Percentiles rank a stretch among this genome's conserved stretches.
phyloP scores from a whole-genome alignment of 2,797 vertebrate species.

The Myiotriccus ornatus region DNA sequence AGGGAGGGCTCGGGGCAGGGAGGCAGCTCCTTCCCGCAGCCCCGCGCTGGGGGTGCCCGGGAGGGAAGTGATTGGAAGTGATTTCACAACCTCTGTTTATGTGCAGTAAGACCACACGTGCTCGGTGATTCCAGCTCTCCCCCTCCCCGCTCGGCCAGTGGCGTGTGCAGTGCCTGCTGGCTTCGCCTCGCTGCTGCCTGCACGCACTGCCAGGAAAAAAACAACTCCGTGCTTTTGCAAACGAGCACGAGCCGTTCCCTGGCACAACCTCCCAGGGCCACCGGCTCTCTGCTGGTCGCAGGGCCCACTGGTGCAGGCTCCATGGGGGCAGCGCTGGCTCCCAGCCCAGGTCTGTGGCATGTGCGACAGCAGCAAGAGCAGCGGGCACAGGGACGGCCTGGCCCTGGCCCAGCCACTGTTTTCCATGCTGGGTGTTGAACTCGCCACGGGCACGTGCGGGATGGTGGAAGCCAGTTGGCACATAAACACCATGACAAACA shows the following conservation, averaged over 20 bases:
- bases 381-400: neutral
- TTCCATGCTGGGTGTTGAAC: neutral
- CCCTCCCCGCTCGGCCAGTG: neutral
- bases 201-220: neutral
- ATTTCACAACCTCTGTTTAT: neutral
- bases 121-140: neutral
- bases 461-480: neutral
- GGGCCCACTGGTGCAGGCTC: neutral
- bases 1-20: neutral
- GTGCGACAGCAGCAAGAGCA: neutral
- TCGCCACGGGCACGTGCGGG: accelerated
- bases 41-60: accelerated
- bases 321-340: accelerated
- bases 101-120: neutral
- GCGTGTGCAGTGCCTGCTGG: neutral
- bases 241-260: neutral
- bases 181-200: neutral
- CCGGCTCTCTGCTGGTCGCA: neutral
- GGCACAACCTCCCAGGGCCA: neutral
- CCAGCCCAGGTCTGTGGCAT: neutral
- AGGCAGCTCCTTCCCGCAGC: neutral
- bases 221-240: neutral
- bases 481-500: neutral
- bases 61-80: neutral
- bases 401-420: neutral